Evolutionary conservation across 1,140 invertebrate genomes (phyloP).

Genomic region (Chrysoperla carnea): DNA sequence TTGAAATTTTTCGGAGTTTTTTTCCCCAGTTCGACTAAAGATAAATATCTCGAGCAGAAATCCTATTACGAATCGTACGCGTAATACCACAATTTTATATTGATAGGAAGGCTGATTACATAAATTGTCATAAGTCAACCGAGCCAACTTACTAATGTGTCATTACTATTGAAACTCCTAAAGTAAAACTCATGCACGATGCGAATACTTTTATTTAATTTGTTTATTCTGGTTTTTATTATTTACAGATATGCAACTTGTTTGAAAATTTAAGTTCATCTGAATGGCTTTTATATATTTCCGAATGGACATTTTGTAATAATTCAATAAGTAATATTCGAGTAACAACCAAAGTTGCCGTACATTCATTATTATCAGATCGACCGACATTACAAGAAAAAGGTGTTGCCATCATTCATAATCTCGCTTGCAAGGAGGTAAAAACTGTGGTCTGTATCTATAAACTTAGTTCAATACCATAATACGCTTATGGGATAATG

Average conservation of each 20-base stretch:
- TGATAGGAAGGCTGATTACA: too few species aligned
- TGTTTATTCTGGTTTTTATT: too few species aligned
- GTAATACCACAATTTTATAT: too few species aligned
- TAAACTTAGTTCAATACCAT: slow-evolving; percentile 6
- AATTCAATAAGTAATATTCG: slow-evolving; percentile 71
- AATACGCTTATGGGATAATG: neutral
- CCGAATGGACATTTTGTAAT: slow-evolving; percentile 64
- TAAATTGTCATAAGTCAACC: too few species aligned
- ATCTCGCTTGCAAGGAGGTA: slow-evolving; percentile 88
- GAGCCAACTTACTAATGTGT: too few species aligned
- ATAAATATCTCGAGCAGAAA: too few species aligned
- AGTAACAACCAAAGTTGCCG: slow-evolving; percentile 78
- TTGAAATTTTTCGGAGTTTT: too few species aligned
- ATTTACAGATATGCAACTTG: slow-evolving; percentile 71
- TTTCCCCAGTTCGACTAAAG: too few species aligned
- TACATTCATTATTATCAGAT: slow-evolving; percentile 66
- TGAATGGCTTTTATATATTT: slow-evolving; percentile 86
- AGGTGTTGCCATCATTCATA: slow-evolving; percentile 76
- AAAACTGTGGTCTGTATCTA: slow-evolving; percentile 85
- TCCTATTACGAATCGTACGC: too few species aligned
- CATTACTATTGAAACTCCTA: too few species aligned
- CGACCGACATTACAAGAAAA: slow-evolving; percentile 50
- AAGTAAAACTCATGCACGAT: too few species aligned
- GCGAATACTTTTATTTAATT: too few species aligned
- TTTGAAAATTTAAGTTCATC: slow-evolving; percentile 78